Evolutionary conservation across 2,797 vertebrate genomes (phyloP).

Genomic region (Ispidina picta): DNA sequence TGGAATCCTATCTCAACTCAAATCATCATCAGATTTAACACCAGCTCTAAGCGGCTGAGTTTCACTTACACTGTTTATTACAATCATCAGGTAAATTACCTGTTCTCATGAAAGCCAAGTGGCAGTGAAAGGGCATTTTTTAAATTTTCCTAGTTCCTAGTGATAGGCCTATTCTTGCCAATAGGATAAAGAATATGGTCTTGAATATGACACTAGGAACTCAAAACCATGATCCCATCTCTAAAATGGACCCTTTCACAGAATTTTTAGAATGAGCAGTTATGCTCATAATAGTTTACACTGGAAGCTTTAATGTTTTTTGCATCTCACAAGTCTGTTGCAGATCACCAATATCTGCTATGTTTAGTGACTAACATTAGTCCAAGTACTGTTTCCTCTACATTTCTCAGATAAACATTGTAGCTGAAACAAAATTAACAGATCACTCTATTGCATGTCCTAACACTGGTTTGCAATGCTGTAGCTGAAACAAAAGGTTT

Average conservation of each 20-base stretch:
- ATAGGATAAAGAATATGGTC: background rate
- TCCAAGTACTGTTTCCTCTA: background rate
- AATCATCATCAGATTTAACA: background rate
- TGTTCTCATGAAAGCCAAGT: background rate
- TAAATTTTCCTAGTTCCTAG: background rate
- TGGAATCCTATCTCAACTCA: background rate
- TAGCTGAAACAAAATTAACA: background rate
- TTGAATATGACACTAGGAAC: background rate
- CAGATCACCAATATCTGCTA: background rate
- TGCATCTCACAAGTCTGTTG: background rate
- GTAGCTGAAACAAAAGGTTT: background rate
- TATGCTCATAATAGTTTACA: background rate
- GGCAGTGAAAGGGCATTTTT: background rate
- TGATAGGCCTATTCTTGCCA: background rate
- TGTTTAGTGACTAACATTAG: background rate
- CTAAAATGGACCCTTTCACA: background rate
- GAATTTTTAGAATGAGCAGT: background rate
- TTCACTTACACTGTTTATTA: background rate
- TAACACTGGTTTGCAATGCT: background rate
- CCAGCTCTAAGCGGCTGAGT: accelerated
- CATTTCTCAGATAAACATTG: background rate
- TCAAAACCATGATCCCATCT: background rate
- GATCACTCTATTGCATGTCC: background rate
- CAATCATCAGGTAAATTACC: background rate
- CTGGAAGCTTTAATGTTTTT: background rate